Evolutionary conservation across 2,888 invertebrate species (phyloP), one percentile per base, ranked within the genome.

Genomic region (Cyaniris semiargus): DNA sequence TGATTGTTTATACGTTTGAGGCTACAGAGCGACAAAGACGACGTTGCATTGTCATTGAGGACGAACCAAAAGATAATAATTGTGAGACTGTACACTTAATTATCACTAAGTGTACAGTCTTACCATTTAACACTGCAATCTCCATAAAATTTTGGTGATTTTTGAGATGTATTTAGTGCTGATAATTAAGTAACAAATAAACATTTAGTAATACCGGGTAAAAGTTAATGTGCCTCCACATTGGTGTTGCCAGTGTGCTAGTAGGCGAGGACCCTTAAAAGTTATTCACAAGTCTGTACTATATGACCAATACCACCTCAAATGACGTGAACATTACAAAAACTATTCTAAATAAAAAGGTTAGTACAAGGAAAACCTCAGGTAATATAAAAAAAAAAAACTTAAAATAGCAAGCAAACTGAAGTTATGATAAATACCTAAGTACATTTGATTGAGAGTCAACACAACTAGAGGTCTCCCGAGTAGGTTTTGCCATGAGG

Each of bases 401-500:
- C 53, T 60, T 44, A 27, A 66, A 66, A 60, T 56, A 71, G 38
- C 71, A 53, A 76, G 71, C 76, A 76, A 76, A 71, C 27, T 56
- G 18, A 8, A 72, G 71, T 34, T 15, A 70, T 44, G 44, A 58
- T 34, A 82, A 83, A 85, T 97, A 98, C 98, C 98, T 97, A 98
- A 95, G 90, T 98, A 97, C 90, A 97, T 95, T 93, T 96, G 96
- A 95, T 97, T 96, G 95, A 97, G 95, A 89, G 96, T 96, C 95
- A 99, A 96, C 83, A 98, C 97, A 91, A 99, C 97, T 88, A 98
- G 96, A 80, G 99, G 99, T 86, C 99, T 96, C 86, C 99, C 99
- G 89, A 99, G 96, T 95, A 98, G 97, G 94, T 98, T 98, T 95
- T 98, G 98, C 99, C 99, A 99, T 93, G 98, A 98, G 86, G 97